These are phyloP conservation scores for Lampropteryx suffumata DNA, from an alignment of 2,888 invertebrate genomes.

Conservation along the genomic window DNA sequence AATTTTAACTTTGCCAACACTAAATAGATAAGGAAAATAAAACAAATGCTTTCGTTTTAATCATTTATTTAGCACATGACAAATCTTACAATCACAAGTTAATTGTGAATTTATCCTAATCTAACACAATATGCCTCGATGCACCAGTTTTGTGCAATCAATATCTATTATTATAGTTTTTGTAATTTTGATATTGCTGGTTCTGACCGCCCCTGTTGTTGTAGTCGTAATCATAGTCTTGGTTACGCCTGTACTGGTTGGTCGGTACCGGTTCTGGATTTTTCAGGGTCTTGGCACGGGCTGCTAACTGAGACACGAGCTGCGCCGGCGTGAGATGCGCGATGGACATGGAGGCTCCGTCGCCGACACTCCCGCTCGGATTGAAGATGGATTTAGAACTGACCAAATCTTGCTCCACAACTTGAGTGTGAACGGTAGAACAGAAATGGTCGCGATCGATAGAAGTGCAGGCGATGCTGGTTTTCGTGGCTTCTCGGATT, in stretches of 20 bases:
- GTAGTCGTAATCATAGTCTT: slow-evolving; percentile 48
- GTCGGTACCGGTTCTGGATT: slow-evolving; percentile 48
- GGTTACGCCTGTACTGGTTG: slow-evolving; percentile 49
- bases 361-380: slow-evolving; percentile 60
- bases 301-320: slow-evolving; percentile 72
- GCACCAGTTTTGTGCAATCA: slow-evolving; percentile 6
- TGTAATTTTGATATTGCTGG: slow-evolving; percentile 53
- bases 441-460: slow-evolving; percentile 58
- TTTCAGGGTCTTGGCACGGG: slow-evolving; percentile 72
- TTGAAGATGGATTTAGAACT: slow-evolving; percentile 70
- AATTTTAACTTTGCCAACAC: neutral
- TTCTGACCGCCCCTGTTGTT: slow-evolving; percentile 49
- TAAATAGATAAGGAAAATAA: slow-evolving; percentile 21
- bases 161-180: slow-evolving; percentile 40
- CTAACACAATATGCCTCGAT: neutral
- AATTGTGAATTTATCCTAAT: slow-evolving; percentile 6
- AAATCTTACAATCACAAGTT: slow-evolving; percentile 10
- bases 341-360: slow-evolving; percentile 66
- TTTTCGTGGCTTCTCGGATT: slow-evolving; percentile 59
- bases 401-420: slow-evolving; percentile 67
- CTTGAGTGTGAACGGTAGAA: slow-evolving; percentile 67
- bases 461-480: slow-evolving; percentile 46
- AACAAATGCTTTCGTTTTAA: slow-evolving; percentile 21
- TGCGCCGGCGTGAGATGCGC: slow-evolving; percentile 76
- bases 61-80: slow-evolving; percentile 20